phyloP scores from a whole-genome alignment of 1,140 invertebrate species.

The Aradophagus sp. region DNA sequence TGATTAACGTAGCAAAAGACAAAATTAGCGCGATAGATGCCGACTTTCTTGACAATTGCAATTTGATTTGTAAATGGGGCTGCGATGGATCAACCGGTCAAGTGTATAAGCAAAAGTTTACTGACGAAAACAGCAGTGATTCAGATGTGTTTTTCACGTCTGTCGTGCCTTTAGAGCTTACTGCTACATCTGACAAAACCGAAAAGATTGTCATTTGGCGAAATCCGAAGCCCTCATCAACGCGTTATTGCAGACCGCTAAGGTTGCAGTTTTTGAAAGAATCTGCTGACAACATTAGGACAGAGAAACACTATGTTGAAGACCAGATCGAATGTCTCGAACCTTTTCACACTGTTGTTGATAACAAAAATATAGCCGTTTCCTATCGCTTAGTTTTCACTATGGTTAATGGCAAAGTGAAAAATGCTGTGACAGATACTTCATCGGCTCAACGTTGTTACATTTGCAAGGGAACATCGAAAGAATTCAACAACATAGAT shows the following conservation, averaged over 20 bases:
- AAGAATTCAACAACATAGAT: no score
- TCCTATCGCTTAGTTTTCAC: slow-evolving; percentile 61
- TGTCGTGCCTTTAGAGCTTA: slow-evolving; percentile 55
- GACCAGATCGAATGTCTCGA: slow-evolving; percentile 34
- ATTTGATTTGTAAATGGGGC: slow-evolving; percentile 62
- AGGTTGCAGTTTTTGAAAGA: slow-evolving; percentile 57
- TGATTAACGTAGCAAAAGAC: slow-evolving; percentile 41
- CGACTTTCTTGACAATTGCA: slow-evolving; percentile 3
- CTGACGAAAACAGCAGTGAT: slow-evolving; percentile 49
- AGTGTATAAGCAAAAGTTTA: slow-evolving; percentile 64
- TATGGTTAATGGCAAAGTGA: slow-evolving; percentile 70
- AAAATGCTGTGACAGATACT: slow-evolving; percentile 63
- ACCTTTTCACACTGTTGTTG: slow-evolving; percentile 24
- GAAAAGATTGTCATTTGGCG: slow-evolving; percentile 43
- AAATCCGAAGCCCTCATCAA: slow-evolving; percentile 14
- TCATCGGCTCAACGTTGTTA: no score
- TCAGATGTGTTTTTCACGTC: slow-evolving; percentile 24
- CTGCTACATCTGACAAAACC: slow-evolving; percentile 57
- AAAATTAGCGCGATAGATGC: slow-evolving; percentile 24
- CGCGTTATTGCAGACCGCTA: slow-evolving; percentile 54
- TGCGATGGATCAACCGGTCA: slow-evolving; percentile 60
- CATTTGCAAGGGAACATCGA: no score
- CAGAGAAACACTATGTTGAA: slow-evolving; percentile 42
- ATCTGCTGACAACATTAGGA: slow-evolving; percentile 25
- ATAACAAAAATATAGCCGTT: slow-evolving; percentile 16